Conservation (phyloP, 2,888 invertebrate species). For the Oxytorus armatus region DNA sequence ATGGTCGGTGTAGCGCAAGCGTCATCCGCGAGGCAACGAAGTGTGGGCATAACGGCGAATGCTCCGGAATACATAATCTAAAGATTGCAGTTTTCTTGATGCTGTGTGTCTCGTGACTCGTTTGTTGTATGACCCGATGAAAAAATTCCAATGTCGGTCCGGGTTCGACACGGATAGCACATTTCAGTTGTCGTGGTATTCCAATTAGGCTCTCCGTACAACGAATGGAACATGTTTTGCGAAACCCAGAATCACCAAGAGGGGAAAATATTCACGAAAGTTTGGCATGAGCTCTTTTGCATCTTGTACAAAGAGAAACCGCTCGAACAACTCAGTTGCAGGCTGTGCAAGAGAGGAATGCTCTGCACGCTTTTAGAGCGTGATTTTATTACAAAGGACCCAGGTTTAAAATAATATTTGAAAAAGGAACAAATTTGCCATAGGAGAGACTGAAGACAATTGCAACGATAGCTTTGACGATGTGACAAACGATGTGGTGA, state of each 20-base stretch:
- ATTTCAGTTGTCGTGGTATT: constrained; percentile 37
- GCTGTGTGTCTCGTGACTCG: background rate
- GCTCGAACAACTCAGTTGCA: constrained; percentile 37
- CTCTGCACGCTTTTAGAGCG: background rate
- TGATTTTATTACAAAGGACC: background rate
- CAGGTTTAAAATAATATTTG: background rate
- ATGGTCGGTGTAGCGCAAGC: constrained; percentile 15
- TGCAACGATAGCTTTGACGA: too few relatives aligned
- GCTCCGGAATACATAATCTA: background rate
- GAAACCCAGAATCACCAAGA: constrained; percentile 17
- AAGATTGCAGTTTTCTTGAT: constrained; percentile 37
- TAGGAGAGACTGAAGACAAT: too few relatives aligned
- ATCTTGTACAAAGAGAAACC: constrained; percentile 17
- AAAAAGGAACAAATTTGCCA: too few relatives aligned
- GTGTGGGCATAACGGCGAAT: constrained; percentile 24
- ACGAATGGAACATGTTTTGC: constrained; percentile 32
- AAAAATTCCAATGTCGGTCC: constrained; percentile 35
- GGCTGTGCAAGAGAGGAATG: constrained; percentile 5
- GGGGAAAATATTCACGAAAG: constrained; percentile 40
- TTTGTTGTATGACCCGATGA: constrained; percentile 28
- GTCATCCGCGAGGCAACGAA: constrained; percentile 33
- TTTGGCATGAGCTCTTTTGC: constrained; percentile 27
- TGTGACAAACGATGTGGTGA: too few relatives aligned
- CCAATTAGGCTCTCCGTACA: constrained; percentile 52
- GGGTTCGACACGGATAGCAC: constrained; percentile 33